Evolutionary conservation across 2,113 vertebrate genomes (phyloP), one percentile per base, ranked within the genome.

Genomic region (Etia nguti): DNA sequence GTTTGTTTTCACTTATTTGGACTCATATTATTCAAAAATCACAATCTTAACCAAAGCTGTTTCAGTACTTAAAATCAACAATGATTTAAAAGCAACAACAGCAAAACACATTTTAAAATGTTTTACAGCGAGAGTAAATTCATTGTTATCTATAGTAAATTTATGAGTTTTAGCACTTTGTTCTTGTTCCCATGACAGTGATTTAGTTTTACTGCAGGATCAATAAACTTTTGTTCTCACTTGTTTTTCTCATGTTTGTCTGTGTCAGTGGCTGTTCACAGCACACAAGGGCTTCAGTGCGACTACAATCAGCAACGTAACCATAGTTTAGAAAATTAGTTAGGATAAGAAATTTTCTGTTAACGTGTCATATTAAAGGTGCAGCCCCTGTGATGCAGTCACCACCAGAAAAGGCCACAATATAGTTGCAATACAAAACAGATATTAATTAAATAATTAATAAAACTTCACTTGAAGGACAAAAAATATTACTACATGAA

Each of bases 11-110:
- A 31, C 1, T 59, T 10, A 59, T 2, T 59, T 59, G 15, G n/a
- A n/a, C n/a, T n/a, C n/a, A n/a, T n/a, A n/a, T n/a, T n/a, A 31
- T 1, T 57, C 0, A 31, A 59, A 31, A 59, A 0, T 18, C 26
- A 18, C 0, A 59, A 59, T 2, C 56, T 31, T 59, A 31, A 31
- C 56, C 56, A 59, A 15, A 59, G 26, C 1, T 59, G 8, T 59
- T 59, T 59, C 56, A 31, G 15, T 59, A 59, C 26, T 18, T 59
- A 59, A 1, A 59, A 18, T 59, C 56, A 59, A 1, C 56, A 59
- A 59, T 59, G 56, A 59, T 59, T 16, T 59, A 0, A 59, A 57
- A 59, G 8, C 11, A 56, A 0, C 0, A 31, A 59, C 4, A 59
- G 26, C 56, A 18, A 59, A 59, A 18, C 26, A 29, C 26, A 1